Conservation (phyloP, 37 sponge, comb jelly and placozoan genomes). For the Sycon ciliatum region DNA sequence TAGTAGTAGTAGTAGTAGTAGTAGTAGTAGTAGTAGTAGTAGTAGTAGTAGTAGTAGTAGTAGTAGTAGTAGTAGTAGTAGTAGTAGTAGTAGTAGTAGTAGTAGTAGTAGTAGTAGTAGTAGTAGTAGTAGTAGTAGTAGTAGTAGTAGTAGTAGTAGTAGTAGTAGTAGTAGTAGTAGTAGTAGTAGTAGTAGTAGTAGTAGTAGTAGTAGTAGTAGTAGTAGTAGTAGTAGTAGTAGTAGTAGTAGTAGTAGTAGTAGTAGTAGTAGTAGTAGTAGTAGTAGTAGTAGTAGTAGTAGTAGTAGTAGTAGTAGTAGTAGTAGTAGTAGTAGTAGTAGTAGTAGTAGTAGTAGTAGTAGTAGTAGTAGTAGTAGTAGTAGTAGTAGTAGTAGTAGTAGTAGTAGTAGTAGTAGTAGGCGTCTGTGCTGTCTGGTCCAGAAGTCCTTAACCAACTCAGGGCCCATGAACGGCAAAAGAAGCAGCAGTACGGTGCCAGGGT, state of each 20-base stretch:
- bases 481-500: too few species aligned
- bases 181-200: constrained; percentile 13
- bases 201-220: constrained; percentile 19
- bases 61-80: too few species aligned
- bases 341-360: constrained; percentile 11
- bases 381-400: constrained; percentile 17
- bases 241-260: constrained; percentile 17
- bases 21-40: too few species aligned
- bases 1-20: too few species aligned
- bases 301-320: constrained; percentile 15
- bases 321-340: constrained; percentile 16
- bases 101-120: constrained; percentile 13
- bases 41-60: too few species aligned
- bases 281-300: constrained; percentile 17
- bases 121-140: constrained; percentile 17
- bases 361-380: constrained; percentile 17
- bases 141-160: constrained; percentile 17
- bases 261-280: constrained; percentile 13
- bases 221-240: constrained; percentile 19
- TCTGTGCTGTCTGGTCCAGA: too few species aligned
- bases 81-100: constrained; percentile 13
- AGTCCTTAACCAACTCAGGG: too few species aligned
- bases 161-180: constrained; percentile 17
- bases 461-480: too few species aligned
- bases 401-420: constrained; percentile 14